phyloP scores from a whole-genome alignment of 2,797 vertebrate genomes.

The Channallabes apus region DNA sequence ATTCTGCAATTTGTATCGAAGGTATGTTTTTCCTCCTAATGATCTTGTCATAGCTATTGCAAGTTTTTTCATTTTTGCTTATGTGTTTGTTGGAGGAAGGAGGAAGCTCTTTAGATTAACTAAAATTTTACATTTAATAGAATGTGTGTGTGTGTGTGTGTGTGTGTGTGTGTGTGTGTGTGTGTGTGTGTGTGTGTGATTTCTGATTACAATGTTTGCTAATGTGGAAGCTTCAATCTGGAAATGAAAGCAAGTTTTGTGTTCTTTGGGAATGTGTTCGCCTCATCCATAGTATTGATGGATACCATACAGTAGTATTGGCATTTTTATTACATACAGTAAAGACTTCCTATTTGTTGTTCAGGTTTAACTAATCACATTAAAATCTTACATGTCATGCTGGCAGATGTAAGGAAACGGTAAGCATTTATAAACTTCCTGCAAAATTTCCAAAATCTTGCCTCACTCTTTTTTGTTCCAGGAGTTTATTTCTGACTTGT shows the following conservation, averaged over 20 bases:
- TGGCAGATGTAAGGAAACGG: background rate
- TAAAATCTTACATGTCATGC: background rate
- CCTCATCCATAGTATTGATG: background rate
- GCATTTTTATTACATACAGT: background rate
- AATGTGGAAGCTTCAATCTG: background rate
- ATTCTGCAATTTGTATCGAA: slow-evolving; percentile 51
- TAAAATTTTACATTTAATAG: background rate
- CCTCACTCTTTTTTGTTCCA: slow-evolving; percentile 46
- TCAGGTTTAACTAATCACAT: background rate
- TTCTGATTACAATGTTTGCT: background rate
- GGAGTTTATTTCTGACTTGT: slow-evolving; percentile 64
- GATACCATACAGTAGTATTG: too few species aligned
- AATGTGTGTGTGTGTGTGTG: background rate
- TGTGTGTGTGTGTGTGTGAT: too few species aligned
- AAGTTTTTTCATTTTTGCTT: background rate
- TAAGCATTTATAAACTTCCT: background rate
- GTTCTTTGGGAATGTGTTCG: background rate
- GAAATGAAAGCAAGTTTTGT: background rate
- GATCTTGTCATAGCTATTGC: background rate
- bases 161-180: too few species aligned
- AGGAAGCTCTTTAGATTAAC: background rate
- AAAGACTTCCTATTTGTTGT: background rate
- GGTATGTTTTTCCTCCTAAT: slow-evolving; percentile 67
- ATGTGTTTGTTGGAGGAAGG: background rate
- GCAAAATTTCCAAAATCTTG: background rate